Evolutionary conservation across 2,113 vertebrate genomes (phyloP), one percentile per base, ranked within the genome.

Genomic region (Heterochromis multidens): DNA sequence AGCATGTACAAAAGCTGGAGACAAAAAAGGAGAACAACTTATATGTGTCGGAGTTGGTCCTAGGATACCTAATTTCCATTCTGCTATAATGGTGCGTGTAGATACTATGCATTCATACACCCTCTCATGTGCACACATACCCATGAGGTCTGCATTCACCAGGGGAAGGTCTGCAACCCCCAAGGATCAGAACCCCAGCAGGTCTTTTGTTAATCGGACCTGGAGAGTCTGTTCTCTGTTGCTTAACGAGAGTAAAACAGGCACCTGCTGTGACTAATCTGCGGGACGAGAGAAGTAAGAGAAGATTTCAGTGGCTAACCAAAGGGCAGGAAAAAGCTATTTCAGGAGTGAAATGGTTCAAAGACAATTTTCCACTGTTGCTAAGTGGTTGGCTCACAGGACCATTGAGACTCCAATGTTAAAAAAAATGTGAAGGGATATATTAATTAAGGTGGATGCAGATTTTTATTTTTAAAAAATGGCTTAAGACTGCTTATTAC

Each of bases 261-360:
- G 13, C 79, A 27, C 90, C 88, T 54, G 87, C 90, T 91, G 76
- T 77, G 92, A 86, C 84, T 88, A 83, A 92, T 92, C 86, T 89
- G 49, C 13, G 3, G 78, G 63, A 83, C 17, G 19, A 83, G 37
- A 58, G 7, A 72, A 81, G 72, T 80, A 70, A 88, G 81, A 78
- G 49, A 33, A 23, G 67, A 83, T 82, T 82, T 80, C 33, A 17
- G 19, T 7, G 2, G 54, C 25, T 79, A 85, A 80, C 21, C 27
- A n/a, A 49, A 74, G 31, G 43, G 74, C 65, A 58, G 82, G 76
- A 57, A 89, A 82, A 40, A 23, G 52, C 35, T 58, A 37, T 62
- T 82, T 58, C 58, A 56, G 29, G 77, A 80, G 70, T 13, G 52
- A 72, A 40, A 35, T 17, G 21, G 35, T 57, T 89, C 72, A 83